A percentile compares a stretch with the other conserved stretches of the same genome.
Evolutionary conservation across 1,140 invertebrate species (phyloP).

Genomic region (Polypedilum vanderplanki): DNA sequence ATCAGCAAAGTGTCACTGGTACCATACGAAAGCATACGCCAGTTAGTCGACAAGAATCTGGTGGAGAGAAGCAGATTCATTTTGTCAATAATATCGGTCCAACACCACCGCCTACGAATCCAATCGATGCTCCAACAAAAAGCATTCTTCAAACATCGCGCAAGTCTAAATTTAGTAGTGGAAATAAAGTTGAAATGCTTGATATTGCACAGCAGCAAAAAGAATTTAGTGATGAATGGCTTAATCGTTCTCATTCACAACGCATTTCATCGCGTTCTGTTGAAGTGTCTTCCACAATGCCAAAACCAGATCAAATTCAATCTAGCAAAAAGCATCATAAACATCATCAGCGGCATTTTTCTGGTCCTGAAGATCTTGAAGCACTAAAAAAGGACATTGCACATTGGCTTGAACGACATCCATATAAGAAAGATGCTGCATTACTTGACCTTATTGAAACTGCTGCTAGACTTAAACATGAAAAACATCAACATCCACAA

Average conservation of each 20-base stretch:
- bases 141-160: not conserved
- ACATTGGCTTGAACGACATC: conserved; percentile 42
- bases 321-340: conserved; percentile 41
- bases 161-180: not conserved
- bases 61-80: conserved; percentile 33
- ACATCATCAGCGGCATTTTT: conserved; percentile 38
- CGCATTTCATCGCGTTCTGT: conserved; percentile 40
- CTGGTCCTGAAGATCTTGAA: conserved; percentile 41
- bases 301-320: conserved; percentile 40
- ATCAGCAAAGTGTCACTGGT: conserved; percentile 30
- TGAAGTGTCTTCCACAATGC: conserved; percentile 32
- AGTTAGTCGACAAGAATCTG: conserved; percentile 34
- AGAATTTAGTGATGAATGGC: conserved; percentile 38
- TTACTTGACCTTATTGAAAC: conserved; percentile 31
- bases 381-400: conserved; percentile 42
- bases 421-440: conserved; percentile 35
- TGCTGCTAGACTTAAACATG: not conserved
- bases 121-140: not conserved
- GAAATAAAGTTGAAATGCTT: conserved; percentile 36
- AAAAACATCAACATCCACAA: not conserved
- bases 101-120: not conserved
- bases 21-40: conserved; percentile 16
- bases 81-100: not conserved
- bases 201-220: conserved; percentile 31
- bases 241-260: conserved; percentile 41